A percentile compares a stretch with the other conserved stretches of the same genome.
phyloP scores from a whole-genome alignment of 2,888 invertebrate species.

The Synergus japonicus region DNA sequence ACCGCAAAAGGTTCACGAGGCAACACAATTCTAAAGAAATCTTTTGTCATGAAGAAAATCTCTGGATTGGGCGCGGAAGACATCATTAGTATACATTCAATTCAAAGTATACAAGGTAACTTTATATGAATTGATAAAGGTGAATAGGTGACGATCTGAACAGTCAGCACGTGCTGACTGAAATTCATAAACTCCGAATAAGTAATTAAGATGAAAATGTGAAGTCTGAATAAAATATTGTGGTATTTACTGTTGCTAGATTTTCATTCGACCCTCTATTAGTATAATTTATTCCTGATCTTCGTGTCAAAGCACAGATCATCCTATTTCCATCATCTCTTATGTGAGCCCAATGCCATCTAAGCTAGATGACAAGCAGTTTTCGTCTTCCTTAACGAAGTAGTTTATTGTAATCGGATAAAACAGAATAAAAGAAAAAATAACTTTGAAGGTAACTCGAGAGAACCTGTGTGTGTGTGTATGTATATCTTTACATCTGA shows the following conservation, averaged over 20 bases:
- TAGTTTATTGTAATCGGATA: slow-evolving; percentile 6
- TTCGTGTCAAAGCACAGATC: slow-evolving; percentile 6
- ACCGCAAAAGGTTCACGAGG: too few species aligned
- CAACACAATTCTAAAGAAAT: too few species aligned
- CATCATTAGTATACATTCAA: too few species aligned
- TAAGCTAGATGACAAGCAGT: slow-evolving; percentile 9
- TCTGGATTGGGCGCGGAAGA: too few species aligned
- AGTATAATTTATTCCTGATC: slow-evolving; percentile 3
- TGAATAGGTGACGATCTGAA: too few species aligned
- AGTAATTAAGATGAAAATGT: background rate
- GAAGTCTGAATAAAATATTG: background rate
- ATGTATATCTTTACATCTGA: background rate
- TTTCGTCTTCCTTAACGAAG: background rate
- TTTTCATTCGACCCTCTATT: background rate
- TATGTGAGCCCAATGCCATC: background rate
- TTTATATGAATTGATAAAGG: too few species aligned
- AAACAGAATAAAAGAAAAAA: background rate
- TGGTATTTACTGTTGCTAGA: background rate
- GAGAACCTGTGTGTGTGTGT: background rate
- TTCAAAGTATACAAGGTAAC: too few species aligned
- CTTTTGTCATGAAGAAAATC: too few species aligned
- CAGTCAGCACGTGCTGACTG: too few species aligned
- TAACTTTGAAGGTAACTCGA: background rate
- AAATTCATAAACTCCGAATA: background rate
- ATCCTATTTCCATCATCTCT: background rate